phyloP scores from a whole-genome alignment of 2,888 invertebrate species.

The Neelides folsomi region DNA sequence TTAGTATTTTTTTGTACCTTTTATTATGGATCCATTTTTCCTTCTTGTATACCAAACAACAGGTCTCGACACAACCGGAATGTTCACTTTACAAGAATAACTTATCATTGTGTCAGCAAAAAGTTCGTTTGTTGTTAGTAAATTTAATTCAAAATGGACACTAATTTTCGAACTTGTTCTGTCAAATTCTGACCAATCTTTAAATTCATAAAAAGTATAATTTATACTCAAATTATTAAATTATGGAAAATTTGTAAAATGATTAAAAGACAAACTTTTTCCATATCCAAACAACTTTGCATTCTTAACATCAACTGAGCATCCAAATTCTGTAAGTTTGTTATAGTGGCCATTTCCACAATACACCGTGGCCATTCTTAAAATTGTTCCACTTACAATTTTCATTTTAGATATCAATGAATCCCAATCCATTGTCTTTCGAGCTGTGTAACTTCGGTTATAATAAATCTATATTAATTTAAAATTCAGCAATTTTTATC shows the following conservation, averaged over 20 bases:
- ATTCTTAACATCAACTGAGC: background rate
- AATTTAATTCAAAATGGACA: background rate
- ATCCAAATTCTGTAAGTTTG: constrained; percentile 2
- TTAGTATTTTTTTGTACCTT: background rate
- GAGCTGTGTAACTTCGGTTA: background rate
- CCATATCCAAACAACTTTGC: background rate
- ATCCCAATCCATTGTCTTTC: background rate
- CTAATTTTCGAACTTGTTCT: background rate
- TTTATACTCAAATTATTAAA: too few relatives aligned
- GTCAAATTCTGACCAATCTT: constrained; percentile 4
- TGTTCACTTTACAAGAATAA: background rate
- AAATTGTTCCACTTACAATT: background rate
- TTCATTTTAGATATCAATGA: background rate
- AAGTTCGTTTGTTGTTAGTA: background rate
- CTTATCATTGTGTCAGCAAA: background rate
- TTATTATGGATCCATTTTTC: background rate
- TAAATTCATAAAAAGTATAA: too few relatives aligned
- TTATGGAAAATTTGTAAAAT: background rate
- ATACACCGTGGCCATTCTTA: background rate
- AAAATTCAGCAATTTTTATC: too few relatives aligned
- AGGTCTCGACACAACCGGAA: background rate
- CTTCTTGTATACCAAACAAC: background rate
- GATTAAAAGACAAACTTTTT: background rate
- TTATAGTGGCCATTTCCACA: background rate
- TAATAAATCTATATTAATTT: background rate